phyloP scores from a whole-genome alignment of 2,113 vertebrate species.

The Dendrocopos noguchii region DNA sequence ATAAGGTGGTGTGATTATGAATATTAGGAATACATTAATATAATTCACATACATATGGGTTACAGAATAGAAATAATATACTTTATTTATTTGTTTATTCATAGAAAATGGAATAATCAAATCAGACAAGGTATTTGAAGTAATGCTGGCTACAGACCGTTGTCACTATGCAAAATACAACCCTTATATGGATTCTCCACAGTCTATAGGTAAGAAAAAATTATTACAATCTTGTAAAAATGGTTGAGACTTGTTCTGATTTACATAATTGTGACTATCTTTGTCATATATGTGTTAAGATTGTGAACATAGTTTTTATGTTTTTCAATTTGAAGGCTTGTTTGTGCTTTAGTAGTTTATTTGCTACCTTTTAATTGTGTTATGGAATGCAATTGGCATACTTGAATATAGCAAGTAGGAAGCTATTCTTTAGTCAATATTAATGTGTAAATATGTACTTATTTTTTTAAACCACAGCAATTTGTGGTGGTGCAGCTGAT shows the following conservation, averaged over 20 bases:
- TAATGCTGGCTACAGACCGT: constrained; percentile 96
- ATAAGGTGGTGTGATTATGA: not conserved
- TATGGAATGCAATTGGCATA: not conserved
- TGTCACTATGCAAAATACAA: constrained; percentile 95
- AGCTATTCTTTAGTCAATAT: not conserved
- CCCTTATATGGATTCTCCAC: constrained; percentile 98
- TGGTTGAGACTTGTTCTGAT: not conserved
- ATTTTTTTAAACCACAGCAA: not conserved
- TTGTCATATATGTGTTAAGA: not conserved
- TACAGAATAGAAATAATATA: not conserved
- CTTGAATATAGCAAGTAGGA: not conserved
- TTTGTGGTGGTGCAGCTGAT: not conserved
- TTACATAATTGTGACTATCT: not conserved
- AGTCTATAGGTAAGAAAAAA: constrained; percentile 91
- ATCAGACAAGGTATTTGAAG: constrained; percentile 96
- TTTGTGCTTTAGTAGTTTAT: not conserved
- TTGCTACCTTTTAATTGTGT: not conserved
- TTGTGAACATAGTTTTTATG: not conserved
- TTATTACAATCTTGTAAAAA: not conserved
- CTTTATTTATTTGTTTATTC: constrained; percentile 36
- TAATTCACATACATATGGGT: not conserved
- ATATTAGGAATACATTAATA: not conserved
- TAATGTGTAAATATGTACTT: not conserved
- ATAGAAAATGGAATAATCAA: constrained; percentile 99
- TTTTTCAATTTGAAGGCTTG: not conserved